These are phyloP conservation scores for Ibidorhyncha struthersii DNA, from an alignment of 2,113 vertebrate genomes.

Conservation along the genomic window DNA sequence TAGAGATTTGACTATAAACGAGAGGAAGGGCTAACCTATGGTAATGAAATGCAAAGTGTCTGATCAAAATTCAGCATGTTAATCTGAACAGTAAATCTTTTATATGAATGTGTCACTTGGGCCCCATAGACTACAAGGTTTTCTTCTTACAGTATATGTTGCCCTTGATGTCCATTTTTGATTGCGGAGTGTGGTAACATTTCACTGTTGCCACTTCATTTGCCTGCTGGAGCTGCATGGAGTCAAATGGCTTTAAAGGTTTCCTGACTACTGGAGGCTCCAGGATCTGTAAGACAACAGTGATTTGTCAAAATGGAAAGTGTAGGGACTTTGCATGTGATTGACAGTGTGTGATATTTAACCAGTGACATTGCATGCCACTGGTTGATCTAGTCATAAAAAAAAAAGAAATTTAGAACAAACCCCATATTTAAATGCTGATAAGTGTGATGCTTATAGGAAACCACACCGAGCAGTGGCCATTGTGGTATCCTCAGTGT, in stretches of 20 bases:
- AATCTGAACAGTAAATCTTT: slow-evolving; percentile 56
- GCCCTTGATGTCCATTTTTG: slow-evolving; percentile 8
- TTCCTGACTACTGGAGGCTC: neutral
- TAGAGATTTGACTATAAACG: slow-evolving; percentile 25
- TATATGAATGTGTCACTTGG: slow-evolving; percentile 37
- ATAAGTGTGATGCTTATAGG: neutral
- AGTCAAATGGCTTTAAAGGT: neutral
- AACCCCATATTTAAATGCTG: accelerated
- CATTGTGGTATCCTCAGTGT: neutral
- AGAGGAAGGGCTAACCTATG: slow-evolving; percentile 24
- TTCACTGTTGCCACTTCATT: neutral
- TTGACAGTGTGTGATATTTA: neutral
- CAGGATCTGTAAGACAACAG: neutral
- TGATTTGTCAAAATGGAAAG: neutral
- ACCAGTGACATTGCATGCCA: neutral
- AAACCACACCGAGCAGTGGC: neutral
- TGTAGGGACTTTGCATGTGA: neutral
- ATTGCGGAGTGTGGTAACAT: neutral
- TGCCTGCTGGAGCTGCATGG: neutral
- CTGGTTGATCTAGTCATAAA: neutral
- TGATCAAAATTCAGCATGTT: slow-evolving; percentile 56
- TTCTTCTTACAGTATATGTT: neutral
- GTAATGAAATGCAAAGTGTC: slow-evolving; percentile 56
- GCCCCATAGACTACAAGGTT: neutral
- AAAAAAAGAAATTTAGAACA: neutral